Evolutionary conservation across 2,888 invertebrate genomes (phyloP).

Genomic region (Tenthredo notha): DNA sequence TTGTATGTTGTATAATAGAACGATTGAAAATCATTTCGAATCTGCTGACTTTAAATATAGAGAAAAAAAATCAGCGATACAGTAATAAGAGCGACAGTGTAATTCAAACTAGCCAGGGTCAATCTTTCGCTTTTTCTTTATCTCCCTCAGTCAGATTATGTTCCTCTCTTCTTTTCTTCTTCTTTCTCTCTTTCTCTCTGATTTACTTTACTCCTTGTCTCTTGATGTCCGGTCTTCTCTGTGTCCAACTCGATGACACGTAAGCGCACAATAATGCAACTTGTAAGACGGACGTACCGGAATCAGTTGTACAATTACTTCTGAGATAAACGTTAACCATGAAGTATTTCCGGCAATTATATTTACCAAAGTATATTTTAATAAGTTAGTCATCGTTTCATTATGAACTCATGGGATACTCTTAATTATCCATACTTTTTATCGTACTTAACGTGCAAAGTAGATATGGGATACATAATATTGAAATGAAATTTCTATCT

Average conservation of each 20-base stretch:
- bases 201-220: slow-evolving; percentile 14
- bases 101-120: background rate
- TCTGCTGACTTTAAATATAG: background rate
- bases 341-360: slow-evolving; percentile 14
- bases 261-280: slow-evolving; percentile 30
- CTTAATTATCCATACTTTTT: background rate
- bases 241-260: background rate
- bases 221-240: slow-evolving; percentile 1
- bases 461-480: background rate
- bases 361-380: background rate
- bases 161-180: background rate
- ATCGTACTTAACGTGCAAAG: background rate
- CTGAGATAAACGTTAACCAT: slow-evolving; percentile 13
- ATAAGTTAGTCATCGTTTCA: background rate
- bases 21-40: background rate
- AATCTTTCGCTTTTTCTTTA: background rate
- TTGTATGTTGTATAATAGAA: background rate
- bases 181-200: background rate
- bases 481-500: background rate
- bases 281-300: slow-evolving; percentile 12
- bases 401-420: background rate
- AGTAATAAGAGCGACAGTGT: background rate
- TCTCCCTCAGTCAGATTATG: background rate
- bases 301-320: slow-evolving; percentile 14
- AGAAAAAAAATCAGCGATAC: background rate